A percentile compares a stretch with the other conserved stretches of the same genome.
phyloP scores from a whole-genome alignment of 2,113 vertebrate genomes.

The Proteles cristata region DNA sequence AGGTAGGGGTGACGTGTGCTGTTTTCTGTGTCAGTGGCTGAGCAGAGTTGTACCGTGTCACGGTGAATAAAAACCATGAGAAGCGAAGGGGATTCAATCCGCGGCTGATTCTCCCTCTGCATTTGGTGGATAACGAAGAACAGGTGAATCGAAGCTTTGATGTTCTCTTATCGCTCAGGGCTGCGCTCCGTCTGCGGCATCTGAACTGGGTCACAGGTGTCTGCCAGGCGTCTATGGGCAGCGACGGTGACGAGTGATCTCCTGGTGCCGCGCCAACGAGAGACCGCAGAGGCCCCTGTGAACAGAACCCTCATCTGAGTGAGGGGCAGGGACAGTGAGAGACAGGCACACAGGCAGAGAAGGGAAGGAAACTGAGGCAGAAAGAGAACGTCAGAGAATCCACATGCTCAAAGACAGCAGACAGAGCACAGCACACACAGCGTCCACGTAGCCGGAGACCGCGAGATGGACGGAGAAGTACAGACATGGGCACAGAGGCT shows the following conservation, averaged over 20 bases:
- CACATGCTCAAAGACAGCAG: accelerated
- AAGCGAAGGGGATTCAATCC: too few species aligned
- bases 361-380: background rate
- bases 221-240: background rate
- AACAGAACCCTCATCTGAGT: accelerated
- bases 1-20: background rate
- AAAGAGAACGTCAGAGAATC: background rate
- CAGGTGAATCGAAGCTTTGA: background rate
- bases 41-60: accelerated
- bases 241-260: background rate
- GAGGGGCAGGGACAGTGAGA: background rate
- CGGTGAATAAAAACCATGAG: background rate
- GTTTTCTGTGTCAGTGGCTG: background rate
- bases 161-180: background rate
- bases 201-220: too few species aligned
- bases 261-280: accelerated
- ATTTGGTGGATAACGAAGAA: background rate
- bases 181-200: accelerated
- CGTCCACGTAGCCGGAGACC: background rate
- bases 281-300: too few species aligned
- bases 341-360: background rate
- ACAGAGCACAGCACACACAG: background rate
- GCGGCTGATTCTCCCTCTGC: background rate
- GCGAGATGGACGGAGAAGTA: background rate
- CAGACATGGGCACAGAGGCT: background rate